Evolutionary conservation across 2,888 invertebrate genomes (phyloP).

Genomic region (Pelosia muscerda): DNA sequence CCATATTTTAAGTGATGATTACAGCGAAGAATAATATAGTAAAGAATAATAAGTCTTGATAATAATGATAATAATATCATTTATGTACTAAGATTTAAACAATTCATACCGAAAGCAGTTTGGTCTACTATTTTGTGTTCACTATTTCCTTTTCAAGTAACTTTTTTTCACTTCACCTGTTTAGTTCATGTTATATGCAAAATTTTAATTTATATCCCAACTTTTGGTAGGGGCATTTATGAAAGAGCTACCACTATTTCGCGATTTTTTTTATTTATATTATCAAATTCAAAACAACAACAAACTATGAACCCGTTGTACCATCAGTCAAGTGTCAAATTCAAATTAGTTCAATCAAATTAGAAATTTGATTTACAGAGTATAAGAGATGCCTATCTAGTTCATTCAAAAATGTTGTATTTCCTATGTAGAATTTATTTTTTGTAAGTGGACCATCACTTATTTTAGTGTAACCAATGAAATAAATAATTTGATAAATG

Average conservation of each 20-base stretch:
- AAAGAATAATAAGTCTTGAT: no score
- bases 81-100: background rate
- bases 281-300: constrained; percentile 1
- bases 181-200: background rate
- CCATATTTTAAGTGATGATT: background rate
- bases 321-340: no score
- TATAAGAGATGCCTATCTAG: background rate
- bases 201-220: background rate
- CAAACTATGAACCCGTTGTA: background rate
- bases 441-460: constrained; percentile 1
- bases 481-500: constrained; percentile 45
- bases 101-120: background rate
- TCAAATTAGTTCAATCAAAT: background rate
- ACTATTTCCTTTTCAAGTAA: background rate
- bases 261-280: background rate
- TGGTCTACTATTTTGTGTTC: background rate
- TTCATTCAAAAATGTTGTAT: background rate
- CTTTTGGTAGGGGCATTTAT: background rate
- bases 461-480: constrained; percentile 19
- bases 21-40: background rate
- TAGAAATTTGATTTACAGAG: background rate
- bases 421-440: background rate
- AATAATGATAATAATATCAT: background rate
- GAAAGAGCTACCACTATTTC: background rate
- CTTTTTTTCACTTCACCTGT: background rate